phyloP scores from a whole-genome alignment of 2,113 vertebrate species.

The Tichodroma muraria region DNA sequence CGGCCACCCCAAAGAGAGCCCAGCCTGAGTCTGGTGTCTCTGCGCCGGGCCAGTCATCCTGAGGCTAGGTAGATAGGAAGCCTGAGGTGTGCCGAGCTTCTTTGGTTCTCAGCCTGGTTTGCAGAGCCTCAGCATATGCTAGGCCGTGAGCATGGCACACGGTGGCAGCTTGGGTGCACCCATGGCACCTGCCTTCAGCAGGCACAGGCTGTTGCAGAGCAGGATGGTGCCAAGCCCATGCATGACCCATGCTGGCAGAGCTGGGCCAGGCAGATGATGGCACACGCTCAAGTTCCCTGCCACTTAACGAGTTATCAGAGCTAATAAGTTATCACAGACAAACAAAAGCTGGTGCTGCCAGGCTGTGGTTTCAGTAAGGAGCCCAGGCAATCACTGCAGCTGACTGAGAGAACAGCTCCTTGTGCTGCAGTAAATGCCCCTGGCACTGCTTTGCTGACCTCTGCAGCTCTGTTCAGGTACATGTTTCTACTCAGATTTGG shows the following conservation, averaged over 20 bases:
- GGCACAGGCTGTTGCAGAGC: not conserved
- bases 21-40: fast-evolving
- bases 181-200: fast-evolving
- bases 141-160: not conserved
- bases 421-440: not conserved
- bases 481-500: not conserved
- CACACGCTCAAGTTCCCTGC: fast-evolving
- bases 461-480: not conserved
- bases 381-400: conserved; percentile 30
- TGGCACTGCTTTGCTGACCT: not conserved
- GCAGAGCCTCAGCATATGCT: fast-evolving
- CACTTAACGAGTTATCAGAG: not conserved
- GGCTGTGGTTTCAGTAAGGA: conserved; percentile 26
- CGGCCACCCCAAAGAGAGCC: not conserved
- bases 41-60: not conserved
- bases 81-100: not conserved
- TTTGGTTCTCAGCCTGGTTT: not conserved
- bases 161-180: not conserved
- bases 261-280: not conserved
- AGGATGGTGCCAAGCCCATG: not conserved
- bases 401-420: not conserved
- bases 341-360: not conserved
- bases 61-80: not conserved
- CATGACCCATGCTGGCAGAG: fast-evolving
- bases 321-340: not conserved